phyloP scores from a whole-genome alignment of 1,140 invertebrate species.

The Drosophila insularis region DNA sequence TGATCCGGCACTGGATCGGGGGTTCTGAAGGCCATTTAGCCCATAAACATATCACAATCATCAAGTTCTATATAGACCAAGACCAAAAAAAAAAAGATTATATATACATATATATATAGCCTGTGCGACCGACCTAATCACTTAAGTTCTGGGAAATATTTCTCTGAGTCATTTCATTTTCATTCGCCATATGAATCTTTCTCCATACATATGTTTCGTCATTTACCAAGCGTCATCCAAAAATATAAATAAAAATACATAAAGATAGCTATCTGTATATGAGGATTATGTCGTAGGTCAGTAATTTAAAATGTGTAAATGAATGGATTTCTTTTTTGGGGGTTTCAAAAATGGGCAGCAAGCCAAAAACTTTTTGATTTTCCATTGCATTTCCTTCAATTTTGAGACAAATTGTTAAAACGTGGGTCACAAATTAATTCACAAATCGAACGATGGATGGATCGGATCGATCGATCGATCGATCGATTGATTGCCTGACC shows the following conservation, averaged over 20 bases:
- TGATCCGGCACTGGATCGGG: neutral
- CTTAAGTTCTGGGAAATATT: conserved; percentile 29
- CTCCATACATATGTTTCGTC: conserved; percentile 55
- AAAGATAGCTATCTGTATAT: conserved; percentile 16
- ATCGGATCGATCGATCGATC: neutral
- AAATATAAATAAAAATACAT: conserved; percentile 16
- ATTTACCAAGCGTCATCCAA: conserved; percentile 33
- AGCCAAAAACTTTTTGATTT: conserved; percentile 39
- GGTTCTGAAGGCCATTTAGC: neutral
- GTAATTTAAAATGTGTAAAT: conserved; percentile 34
- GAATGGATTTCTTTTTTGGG: neutral
- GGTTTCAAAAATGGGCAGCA: conserved; percentile 33
- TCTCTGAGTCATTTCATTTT: conserved; percentile 35
- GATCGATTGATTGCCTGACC: conserved; percentile 37
- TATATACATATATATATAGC: too few relatives aligned
- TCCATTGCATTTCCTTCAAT: conserved; percentile 36
- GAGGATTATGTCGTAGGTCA: conserved; percentile 67
- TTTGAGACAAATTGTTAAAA: conserved; percentile 40
- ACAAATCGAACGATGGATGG: conserved; percentile 30
- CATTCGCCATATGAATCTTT: conserved; percentile 19
- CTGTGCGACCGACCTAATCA: conserved; percentile 7
- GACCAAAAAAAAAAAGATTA: neutral
- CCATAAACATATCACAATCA: conserved; percentile 3
- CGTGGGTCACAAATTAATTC: conserved; percentile 54
- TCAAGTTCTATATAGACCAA: neutral